A percentile compares a stretch with the other conserved stretches of the same genome.
Conservation (phyloP, 1,140 invertebrate genomes). For the Lycorma delicatula region DNA sequence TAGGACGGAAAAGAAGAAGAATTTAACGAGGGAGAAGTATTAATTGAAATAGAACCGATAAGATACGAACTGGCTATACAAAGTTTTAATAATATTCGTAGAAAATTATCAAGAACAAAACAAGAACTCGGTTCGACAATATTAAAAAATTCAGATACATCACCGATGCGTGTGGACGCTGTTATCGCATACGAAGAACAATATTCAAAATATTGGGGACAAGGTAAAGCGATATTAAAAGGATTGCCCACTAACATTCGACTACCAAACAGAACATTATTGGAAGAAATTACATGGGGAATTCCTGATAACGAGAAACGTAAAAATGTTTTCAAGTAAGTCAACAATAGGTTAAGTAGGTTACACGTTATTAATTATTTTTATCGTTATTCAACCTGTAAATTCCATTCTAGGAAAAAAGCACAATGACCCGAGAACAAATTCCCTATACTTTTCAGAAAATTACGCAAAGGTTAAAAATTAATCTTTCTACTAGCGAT, state of each 20-base stretch:
- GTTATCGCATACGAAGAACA: slow-evolving; percentile 59
- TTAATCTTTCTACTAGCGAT: no score
- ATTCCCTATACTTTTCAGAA: no score
- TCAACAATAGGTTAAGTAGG: no score
- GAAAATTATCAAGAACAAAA: slow-evolving; percentile 43
- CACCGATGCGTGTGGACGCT: slow-evolving; percentile 47
- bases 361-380: no score
- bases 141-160: slow-evolving; percentile 48
- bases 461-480: no score
- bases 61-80: slow-evolving; percentile 60
- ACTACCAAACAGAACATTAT: slow-evolving; percentile 44
- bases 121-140: slow-evolving; percentile 48
- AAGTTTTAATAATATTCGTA: slow-evolving; percentile 48
- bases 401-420: no score
- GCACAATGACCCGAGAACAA: no score
- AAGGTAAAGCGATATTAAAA: slow-evolving; percentile 62
- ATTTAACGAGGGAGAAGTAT: slow-evolving; percentile 54
- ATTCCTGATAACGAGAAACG: slow-evolving; percentile 46
- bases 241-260: slow-evolving; percentile 60
- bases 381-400: no score
- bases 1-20: slow-evolving; percentile 46
- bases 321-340: slow-evolving; percentile 46
- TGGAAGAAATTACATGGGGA: slow-evolving; percentile 58
- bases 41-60: slow-evolving; percentile 67
- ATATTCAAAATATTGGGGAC: slow-evolving; percentile 64